Evolutionary conservation across 2,888 invertebrate species (phyloP).

Genomic region (Smittia sp.): DNA sequence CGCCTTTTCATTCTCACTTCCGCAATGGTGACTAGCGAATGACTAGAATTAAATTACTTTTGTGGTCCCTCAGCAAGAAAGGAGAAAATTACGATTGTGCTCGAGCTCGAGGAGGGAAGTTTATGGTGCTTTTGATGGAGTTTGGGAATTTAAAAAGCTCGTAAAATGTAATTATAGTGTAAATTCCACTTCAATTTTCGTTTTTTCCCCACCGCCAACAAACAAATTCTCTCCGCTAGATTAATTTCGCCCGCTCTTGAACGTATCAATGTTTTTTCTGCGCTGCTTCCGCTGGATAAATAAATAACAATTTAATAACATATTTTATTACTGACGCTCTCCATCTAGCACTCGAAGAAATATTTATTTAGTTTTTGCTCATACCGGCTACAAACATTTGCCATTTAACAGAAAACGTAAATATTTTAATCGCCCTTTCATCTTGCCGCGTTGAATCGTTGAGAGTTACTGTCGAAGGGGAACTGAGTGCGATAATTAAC

Average conservation of each 20-base stretch:
- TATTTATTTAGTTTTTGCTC: no score
- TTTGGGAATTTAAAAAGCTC: conserved; percentile 39
- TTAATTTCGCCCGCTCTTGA: conserved; percentile 24
- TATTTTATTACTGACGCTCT: conserved; percentile 27
- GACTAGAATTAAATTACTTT: conserved; percentile 36
- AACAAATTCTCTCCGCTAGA: conserved; percentile 25
- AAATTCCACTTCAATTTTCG: conserved; percentile 40
- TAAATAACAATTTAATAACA: conserved; percentile 41
- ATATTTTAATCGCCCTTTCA: background rate
- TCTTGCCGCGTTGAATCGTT: no score
- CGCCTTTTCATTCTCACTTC: conserved; percentile 16
- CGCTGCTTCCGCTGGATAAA: conserved; percentile 28
- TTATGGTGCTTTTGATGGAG: conserved; percentile 39
- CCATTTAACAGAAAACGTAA: background rate
- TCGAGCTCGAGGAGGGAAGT: conserved; percentile 29
- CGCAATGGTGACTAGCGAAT: conserved; percentile 27
- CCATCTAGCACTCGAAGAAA: background rate
- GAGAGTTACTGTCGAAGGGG: background rate
- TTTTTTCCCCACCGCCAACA: background rate
- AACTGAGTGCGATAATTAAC: conserved; percentile 27
- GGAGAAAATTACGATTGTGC: conserved; percentile 32
- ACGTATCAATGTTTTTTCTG: conserved; percentile 4
- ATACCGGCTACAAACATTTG: background rate
- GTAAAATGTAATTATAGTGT: conserved; percentile 41
- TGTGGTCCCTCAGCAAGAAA: conserved; percentile 3